phyloP scores from a whole-genome alignment of 2,113 vertebrate genomes.

The Lagopus leucura region DNA sequence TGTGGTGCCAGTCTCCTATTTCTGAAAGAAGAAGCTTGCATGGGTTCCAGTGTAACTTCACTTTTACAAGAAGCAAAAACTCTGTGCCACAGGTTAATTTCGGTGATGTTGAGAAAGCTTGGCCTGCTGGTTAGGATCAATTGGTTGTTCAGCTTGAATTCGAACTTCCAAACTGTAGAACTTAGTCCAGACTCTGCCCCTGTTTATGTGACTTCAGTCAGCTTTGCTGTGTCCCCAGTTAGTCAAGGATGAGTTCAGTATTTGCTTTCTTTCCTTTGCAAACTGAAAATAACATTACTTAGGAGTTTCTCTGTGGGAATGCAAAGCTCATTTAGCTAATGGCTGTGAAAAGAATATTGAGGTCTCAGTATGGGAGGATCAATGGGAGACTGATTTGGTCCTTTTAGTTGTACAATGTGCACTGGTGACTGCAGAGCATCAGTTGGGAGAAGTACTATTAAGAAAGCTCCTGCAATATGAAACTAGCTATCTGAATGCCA shows the following conservation, averaged over 20 bases:
- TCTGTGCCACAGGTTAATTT: fast-evolving
- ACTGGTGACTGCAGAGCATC: neutral
- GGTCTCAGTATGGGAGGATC: neutral
- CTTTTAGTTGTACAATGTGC: neutral
- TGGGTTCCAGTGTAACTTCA: neutral
- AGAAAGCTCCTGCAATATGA: neutral
- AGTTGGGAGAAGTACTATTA: neutral
- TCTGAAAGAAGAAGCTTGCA: neutral
- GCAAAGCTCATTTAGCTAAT: neutral
- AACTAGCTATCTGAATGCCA: neutral
- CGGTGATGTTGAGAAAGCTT: neutral
- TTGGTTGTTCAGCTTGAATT: neutral
- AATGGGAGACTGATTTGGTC: neutral
- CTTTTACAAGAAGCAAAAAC: neutral
- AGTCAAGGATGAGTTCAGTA: fast-evolving
- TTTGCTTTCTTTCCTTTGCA: neutral
- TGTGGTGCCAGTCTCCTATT: neutral
- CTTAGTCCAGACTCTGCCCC: neutral
- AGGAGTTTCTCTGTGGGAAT: neutral
- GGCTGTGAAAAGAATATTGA: neutral
- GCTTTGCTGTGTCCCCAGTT: neutral
- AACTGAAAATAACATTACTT: neutral
- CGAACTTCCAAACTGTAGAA: neutral
- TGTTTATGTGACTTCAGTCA: neutral
- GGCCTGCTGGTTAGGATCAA: neutral